A percentile compares a stretch with the other conserved stretches of the same genome.
phyloP scores from a whole-genome alignment of 2,113 vertebrate species.

The Phalacrocorax aristotelis region DNA sequence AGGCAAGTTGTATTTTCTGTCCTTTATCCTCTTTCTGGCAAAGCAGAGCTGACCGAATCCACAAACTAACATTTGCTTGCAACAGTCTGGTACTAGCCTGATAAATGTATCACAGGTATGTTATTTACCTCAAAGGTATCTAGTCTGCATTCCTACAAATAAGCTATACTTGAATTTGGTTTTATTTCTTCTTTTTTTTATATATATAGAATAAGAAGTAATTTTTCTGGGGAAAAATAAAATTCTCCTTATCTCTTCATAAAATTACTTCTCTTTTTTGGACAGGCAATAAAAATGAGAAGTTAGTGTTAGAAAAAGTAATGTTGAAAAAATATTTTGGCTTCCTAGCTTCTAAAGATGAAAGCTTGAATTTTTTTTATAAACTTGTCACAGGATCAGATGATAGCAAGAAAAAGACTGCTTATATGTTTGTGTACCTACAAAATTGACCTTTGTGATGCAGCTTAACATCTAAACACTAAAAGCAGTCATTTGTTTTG shows the following conservation, averaged over 20 bases:
- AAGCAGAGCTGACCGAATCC: neutral
- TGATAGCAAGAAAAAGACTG: conserved; percentile 66
- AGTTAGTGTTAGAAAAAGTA: neutral
- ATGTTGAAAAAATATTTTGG: neutral
- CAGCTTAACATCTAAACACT: conserved; percentile 75
- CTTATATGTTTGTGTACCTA: conserved; percentile 75
- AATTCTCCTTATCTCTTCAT: neutral
- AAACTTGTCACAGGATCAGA: neutral
- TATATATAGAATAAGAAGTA: too few species aligned
- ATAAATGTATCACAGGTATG: neutral
- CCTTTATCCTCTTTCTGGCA: neutral
- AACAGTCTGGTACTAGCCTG: neutral
- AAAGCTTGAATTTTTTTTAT: neutral
- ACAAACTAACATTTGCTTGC: neutral
- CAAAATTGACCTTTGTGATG: conserved; percentile 83
- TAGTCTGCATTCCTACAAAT: neutral
- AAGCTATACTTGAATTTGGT: too few species aligned
- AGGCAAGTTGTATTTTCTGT: neutral
- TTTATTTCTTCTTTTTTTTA: too few species aligned
- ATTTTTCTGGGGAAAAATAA: neutral
- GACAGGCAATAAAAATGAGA: neutral
- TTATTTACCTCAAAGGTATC: neutral
- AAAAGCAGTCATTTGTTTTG: conserved; percentile 90
- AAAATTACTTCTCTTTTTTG: neutral
- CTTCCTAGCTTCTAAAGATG: neutral